Evolutionary conservation across 2,113 vertebrate genomes (phyloP).

Genomic region (Gambusia affinis): DNA sequence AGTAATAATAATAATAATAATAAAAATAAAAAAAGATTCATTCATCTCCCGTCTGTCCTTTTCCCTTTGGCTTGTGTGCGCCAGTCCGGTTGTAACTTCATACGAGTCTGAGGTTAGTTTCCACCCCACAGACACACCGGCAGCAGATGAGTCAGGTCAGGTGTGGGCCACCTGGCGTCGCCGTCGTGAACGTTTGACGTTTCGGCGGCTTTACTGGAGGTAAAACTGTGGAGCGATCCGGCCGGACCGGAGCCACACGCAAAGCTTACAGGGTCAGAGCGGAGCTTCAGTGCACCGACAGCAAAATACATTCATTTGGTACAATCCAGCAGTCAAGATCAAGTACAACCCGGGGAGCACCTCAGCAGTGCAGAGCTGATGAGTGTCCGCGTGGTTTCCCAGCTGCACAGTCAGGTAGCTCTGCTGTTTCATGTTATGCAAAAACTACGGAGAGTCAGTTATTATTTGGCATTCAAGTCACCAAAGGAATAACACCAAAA

Average conservation of each 20-base stretch:
- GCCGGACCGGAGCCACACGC: slow-evolving; percentile 6
- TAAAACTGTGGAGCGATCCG: not conserved
- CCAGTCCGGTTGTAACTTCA: slow-evolving; percentile 6
- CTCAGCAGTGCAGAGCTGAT: not conserved
- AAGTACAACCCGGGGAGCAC: slow-evolving; percentile 21
- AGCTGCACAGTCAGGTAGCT: not conserved
- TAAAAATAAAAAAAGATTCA: slow-evolving; percentile 10
- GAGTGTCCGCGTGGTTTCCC: not conserved
- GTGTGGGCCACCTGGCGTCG: not conserved
- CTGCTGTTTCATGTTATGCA: not conserved
- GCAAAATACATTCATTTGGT: slow-evolving; percentile 60
- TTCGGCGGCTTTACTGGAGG: too few species aligned
- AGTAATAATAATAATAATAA: too few species aligned
- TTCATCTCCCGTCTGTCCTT: not conserved
- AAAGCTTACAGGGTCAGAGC: slow-evolving; percentile 11
- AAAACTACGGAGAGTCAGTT: not conserved
- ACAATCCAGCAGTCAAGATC: slow-evolving; percentile 9
- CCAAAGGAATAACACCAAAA: not conserved
- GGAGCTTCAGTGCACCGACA: slow-evolving; percentile 30
- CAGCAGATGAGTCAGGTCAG: too few species aligned
- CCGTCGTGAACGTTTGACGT: not conserved
- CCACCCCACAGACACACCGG: not conserved
- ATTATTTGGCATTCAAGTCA: not conserved
- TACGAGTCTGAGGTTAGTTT: not conserved
- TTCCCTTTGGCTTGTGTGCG: slow-evolving; percentile 5